These are phyloP conservation scores for Scarus forsteni DNA, from an alignment of 2,797 vertebrate species.

Conservation along the genomic window DNA sequence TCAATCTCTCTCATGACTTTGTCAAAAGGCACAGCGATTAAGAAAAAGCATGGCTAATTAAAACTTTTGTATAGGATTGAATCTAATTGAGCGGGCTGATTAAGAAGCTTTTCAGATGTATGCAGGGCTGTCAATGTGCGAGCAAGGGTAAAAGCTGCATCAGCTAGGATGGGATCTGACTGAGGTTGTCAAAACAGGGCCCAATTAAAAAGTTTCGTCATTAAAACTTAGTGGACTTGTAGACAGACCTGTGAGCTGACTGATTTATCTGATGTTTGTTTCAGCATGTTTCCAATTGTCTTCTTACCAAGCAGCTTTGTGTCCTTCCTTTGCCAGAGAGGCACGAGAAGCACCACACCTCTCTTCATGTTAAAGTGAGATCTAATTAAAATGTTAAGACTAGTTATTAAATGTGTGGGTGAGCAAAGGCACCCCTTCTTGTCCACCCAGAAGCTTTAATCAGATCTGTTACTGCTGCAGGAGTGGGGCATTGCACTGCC, in stretches of 20 bases:
- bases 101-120: conserved; percentile 65
- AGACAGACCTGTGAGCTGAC: conserved; percentile 66
- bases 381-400: conserved; percentile 68
- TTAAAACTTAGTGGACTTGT: conserved; percentile 71
- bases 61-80: conserved; percentile 71
- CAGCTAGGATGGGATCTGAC: conserved; percentile 49
- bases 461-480: conserved; percentile 28
- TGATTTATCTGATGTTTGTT: conserved; percentile 73
- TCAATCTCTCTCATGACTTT: conserved; percentile 66
- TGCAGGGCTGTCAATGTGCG: conserved; percentile 30
- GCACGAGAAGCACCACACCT: conserved; percentile 42
- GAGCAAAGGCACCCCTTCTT: conserved; percentile 28
- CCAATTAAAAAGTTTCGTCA: conserved; percentile 79
- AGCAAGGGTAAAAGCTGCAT: conserved; percentile 43
- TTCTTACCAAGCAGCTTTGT: conserved; percentile 16
- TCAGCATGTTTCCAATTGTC: conserved; percentile 36
- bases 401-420: conserved; percentile 33
- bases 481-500: neutral
- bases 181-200: conserved; percentile 68
- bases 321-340: conserved; percentile 48
- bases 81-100: conserved; percentile 69
- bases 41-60: conserved; percentile 73
- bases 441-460: conserved; percentile 46
- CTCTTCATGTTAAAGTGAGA: conserved; percentile 50
- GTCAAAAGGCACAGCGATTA: conserved; percentile 72